Conservation (phyloP, 2,797 vertebrate genomes). For the Macropodus opercularis region DNA sequence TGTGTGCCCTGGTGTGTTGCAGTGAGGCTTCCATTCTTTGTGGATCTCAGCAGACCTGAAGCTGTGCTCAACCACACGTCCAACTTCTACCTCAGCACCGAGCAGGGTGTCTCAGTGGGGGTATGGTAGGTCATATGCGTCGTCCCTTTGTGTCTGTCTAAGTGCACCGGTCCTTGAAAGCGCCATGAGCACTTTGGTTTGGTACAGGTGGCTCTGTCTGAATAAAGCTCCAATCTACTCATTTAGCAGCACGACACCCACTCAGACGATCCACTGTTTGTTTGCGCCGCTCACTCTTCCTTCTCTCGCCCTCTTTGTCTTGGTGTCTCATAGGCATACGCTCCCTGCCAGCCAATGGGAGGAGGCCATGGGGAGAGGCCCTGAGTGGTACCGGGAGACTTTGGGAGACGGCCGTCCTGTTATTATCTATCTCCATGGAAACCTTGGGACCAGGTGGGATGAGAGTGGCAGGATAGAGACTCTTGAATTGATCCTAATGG, state of each 20-base stretch:
- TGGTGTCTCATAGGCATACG: conserved; percentile 79
- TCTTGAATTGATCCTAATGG: conserved; percentile 62
- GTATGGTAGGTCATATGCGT: conserved; percentile 79
- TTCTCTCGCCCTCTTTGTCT: conserved; percentile 13
- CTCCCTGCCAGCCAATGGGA: conserved; percentile 81
- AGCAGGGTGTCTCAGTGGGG: conserved; percentile 79
- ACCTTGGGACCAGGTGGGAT: conserved; percentile 82
- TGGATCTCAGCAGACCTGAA: conserved; percentile 77
- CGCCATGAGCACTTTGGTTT: not conserved
- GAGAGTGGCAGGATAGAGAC: conserved; percentile 42
- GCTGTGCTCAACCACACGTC: conserved; percentile 78
- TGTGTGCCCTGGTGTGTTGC: conserved; percentile 23
- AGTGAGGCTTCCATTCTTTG: conserved; percentile 79
- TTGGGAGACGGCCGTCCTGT: conserved; percentile 80
- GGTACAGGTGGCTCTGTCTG: conserved; percentile 26
- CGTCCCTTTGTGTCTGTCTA: conserved; percentile 10
- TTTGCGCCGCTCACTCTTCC: conserved; percentile 9
- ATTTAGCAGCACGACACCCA: conserved; percentile 20
- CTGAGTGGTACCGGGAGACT: conserved; percentile 78
- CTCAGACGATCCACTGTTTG: conserved; percentile 27
- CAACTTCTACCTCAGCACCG: conserved; percentile 82
- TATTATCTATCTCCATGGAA: conserved; percentile 88
- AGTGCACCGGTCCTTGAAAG: conserved; percentile 2
- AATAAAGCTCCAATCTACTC: conserved; percentile 2
- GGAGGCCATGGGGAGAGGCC: conserved; percentile 74